phyloP scores from a whole-genome alignment of 2,113 vertebrate species.

The Pelusios castaneus region DNA sequence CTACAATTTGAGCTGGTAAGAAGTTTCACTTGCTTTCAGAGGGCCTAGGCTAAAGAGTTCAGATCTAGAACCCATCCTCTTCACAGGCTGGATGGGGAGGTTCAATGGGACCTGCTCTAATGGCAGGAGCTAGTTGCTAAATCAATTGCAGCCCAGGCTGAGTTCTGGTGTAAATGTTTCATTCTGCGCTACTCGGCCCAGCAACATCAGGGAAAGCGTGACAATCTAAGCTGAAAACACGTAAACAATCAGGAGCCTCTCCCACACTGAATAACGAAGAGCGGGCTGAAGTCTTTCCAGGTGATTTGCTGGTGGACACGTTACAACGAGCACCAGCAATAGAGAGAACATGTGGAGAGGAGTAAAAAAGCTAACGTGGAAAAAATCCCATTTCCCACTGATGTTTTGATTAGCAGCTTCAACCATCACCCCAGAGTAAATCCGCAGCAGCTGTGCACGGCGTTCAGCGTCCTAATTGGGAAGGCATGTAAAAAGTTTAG shows the following conservation, averaged over 20 bases:
- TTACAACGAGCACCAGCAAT: fast-evolving
- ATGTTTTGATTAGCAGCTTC: fast-evolving
- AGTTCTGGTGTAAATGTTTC: background rate
- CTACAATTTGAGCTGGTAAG: background rate
- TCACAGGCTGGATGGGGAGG: background rate
- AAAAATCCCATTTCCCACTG: fast-evolving
- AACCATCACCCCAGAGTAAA: background rate
- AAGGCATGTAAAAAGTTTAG: fast-evolving
- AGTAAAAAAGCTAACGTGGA: fast-evolving
- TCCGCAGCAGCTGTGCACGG: background rate
- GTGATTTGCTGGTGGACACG: background rate
- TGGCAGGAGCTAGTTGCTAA: background rate
- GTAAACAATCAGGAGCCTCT: too few relatives aligned
- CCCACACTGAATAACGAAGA: background rate
- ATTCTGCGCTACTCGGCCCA: background rate
- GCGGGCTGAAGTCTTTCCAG: background rate
- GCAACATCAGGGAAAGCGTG: background rate
- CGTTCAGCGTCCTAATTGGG: fast-evolving
- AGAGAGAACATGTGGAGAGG: fast-evolving
- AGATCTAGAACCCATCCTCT: background rate
- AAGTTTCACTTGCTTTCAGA: background rate
- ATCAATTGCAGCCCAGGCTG: background rate
- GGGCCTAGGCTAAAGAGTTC: background rate
- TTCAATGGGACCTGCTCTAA: background rate
- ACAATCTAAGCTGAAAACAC: background rate